Evolutionary conservation across 2,113 vertebrate genomes (phyloP).

Genomic region (Elephas maximus): DNA sequence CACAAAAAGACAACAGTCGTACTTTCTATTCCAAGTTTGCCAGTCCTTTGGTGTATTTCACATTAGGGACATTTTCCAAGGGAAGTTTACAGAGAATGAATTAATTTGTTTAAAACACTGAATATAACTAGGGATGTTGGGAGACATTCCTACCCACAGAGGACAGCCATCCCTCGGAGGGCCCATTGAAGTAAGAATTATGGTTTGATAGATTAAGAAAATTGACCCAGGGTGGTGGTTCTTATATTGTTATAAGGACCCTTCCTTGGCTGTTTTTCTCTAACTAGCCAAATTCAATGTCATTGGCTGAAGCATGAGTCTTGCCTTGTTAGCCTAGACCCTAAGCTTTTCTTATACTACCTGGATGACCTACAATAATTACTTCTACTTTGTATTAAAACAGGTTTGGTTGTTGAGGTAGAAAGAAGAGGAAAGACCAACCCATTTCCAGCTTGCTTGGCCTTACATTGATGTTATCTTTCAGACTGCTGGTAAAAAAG

Average conservation of each 20-base stretch:
- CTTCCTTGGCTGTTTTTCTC: not conserved
- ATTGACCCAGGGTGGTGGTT: not conserved
- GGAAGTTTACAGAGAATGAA: constrained; percentile 1
- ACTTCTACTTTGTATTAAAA: constrained; percentile 30
- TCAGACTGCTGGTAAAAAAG: constrained; percentile 5
- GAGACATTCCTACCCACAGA: not conserved
- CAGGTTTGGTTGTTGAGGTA: not conserved
- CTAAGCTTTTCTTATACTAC: not conserved
- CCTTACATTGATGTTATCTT: not conserved
- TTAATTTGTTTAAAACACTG: not conserved
- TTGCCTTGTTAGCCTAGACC: not conserved
- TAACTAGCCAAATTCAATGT: not conserved
- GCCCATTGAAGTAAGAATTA: not conserved
- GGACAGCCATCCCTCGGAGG: not conserved
- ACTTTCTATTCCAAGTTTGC: not conserved
- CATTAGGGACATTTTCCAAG: constrained; percentile 28
- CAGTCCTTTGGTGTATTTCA: constrained; percentile 18
- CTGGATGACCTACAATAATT: not conserved
- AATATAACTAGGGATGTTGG: not conserved
- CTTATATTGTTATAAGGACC: not conserved
- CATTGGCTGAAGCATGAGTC: not conserved
- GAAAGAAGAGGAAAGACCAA: constrained; percentile 33
- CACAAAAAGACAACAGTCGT: not conserved
- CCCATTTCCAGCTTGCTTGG: not conserved
- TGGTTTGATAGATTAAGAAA: not conserved